These are phyloP conservation scores for Brachionus angularis DNA, from an alignment of 1,140 invertebrate species.

Conservation along the genomic window DNA sequence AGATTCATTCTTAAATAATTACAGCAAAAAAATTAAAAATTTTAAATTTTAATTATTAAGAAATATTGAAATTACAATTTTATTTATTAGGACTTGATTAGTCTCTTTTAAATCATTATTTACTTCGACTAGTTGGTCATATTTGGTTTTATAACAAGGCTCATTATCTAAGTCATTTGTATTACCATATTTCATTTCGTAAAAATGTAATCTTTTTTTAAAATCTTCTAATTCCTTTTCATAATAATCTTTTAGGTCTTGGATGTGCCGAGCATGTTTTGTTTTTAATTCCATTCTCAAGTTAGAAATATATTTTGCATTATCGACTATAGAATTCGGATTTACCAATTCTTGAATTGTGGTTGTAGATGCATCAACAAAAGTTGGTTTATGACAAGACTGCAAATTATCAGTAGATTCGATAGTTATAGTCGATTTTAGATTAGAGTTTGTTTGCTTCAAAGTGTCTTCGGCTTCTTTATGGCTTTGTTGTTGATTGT, in stretches of 20 bases:
- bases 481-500: not conserved
- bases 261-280: conserved; percentile 30
- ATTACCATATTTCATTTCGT: too few species aligned
- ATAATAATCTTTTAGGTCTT: conserved; percentile 39
- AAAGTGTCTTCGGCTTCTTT: not conserved
- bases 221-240: conserved; percentile 33
- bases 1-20: conserved; percentile 16
- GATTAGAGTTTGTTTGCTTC: not conserved
- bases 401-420: too few species aligned
- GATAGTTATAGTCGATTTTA: not conserved
- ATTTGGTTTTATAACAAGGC: too few species aligned
- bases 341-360: not conserved
- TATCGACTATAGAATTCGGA: not conserved
- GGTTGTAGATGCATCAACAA: conserved; percentile 13
- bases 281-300: conserved; percentile 15
- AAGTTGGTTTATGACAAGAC: not conserved
- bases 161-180: too few species aligned
- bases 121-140: conserved; percentile 8
- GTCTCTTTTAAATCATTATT: conserved; percentile 6
- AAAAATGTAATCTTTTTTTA: not conserved
- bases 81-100: not conserved
- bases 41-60: too few species aligned
- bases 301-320: conserved; percentile 38
- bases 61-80: conserved; percentile 23
- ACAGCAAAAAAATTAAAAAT: not conserved